Evolutionary conservation across 1,140 invertebrate species (phyloP), one percentile per base, ranked within the genome.

Genomic region (Rhagoletis zephyria): DNA sequence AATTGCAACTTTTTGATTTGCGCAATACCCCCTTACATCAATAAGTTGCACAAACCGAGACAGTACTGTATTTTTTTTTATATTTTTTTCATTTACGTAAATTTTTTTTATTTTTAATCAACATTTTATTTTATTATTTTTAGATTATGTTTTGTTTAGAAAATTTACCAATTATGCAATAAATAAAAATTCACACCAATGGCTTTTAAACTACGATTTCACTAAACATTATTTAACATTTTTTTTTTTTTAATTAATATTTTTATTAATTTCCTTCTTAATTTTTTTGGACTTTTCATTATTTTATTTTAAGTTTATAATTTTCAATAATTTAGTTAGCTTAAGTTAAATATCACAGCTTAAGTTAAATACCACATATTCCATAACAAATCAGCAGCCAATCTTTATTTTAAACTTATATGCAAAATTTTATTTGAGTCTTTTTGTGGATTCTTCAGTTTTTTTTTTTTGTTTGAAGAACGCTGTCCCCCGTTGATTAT

Each of bases 401-500:
- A 74, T 30, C 40, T 74, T 74, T 74, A 9, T 30, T 74, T 74
- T 19, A 40, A 74, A n/a, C 40, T 74, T 74, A 9, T 74, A 9
- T 42, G 7, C 19, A 74, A 5, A 30, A 42, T 40, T 74, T 30
- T 5, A 10, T 19, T 42, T 74, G 19, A 40, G 19, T 4, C 19
- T 74, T 74, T 74, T 74, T 74, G 16, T 40, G 30, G 5, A 42
- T 19, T 74, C 12, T 48, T 74, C 12, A 81, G 0, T 30, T 81
- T 81, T 51, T 16, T 48, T 48, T 81, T 48, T 14, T 5, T 16
- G 30, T 85, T 85, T 85, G 48, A 19, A 56, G 19, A 65, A 19
- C 85, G 91, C 90, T 92, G 91, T 90, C 85, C 90, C 89, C 90
- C 91, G 91, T 92, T 92, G 91, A 90, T 92, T 92, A 92, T 93